Percentiles rank a stretch among this genome's conserved stretches.
Evolutionary conservation across 2,113 vertebrate genomes (phyloP).

Genomic region (Cranoglanis bouderius): DNA sequence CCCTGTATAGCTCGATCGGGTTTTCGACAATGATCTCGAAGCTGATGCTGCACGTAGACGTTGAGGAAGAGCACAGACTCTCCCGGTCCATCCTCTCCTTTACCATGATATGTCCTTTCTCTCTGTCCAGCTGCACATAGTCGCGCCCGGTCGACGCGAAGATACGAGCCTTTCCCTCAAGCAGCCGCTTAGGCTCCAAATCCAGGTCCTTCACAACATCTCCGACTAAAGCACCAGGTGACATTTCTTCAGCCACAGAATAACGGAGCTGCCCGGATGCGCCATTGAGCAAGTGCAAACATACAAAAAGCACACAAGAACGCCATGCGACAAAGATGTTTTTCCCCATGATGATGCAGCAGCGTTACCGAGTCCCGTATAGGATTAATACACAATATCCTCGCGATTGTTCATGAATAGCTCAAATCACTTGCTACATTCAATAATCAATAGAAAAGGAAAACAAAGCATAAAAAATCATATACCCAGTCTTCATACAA

Average conservation of each 20-base stretch:
- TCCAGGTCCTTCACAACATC: constrained; percentile 54
- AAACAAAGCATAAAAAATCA: background rate
- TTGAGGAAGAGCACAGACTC: constrained; percentile 61
- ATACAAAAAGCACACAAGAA: constrained; percentile 30
- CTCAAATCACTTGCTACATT: background rate
- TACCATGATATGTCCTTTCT: constrained; percentile 69
- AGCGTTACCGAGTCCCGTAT: background rate
- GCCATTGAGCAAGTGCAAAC: constrained; percentile 7
- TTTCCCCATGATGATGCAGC: constrained; percentile 22
- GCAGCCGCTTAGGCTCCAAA: constrained; percentile 49
- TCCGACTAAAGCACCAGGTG: constrained; percentile 50
- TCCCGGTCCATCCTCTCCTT: constrained; percentile 73
- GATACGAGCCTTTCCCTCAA: constrained; percentile 51
- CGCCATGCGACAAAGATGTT: constrained; percentile 6
- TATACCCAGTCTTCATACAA: background rate
- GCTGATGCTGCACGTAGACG: constrained; percentile 64
- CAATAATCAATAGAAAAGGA: background rate
- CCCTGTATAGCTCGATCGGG: constrained; percentile 69
- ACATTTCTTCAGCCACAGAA: constrained; percentile 52
- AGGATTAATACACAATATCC: constrained; percentile 10
- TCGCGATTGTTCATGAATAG: background rate
- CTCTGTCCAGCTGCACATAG: constrained; percentile 57
- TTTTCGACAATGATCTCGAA: constrained; percentile 73
- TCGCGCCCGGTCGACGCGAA: constrained; percentile 49
- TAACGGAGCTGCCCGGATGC: constrained; percentile 51